Base-by-base conservation (phyloP, 2,113 vertebrate genomes). In the Anguilla rostrata region DNA sequence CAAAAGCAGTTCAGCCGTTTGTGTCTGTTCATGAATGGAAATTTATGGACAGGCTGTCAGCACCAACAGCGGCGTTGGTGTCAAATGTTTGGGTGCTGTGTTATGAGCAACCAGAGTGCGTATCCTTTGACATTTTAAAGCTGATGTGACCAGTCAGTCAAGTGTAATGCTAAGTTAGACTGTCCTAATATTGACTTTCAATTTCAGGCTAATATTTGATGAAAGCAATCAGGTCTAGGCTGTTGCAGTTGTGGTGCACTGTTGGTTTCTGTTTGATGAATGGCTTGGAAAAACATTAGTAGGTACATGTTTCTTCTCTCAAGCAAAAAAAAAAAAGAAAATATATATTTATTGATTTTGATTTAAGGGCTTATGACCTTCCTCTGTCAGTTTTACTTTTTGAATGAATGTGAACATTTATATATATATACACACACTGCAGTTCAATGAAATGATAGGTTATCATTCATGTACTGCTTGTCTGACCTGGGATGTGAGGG, bases 361-460 rank as follows among this genome's bases (percentile, higher is more conserved):
- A 75, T n/a, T 75, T 29, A 75, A 75, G 71, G 71, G 71, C 71
- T 75, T 75, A 75, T 75, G 71, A 29, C 71, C 26, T 75, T 75
- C 26, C n/a, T 75, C 26, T 83, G 15, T 84, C 53, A 16, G 81
- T 46, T 78, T 87, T 71, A 20, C 80, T 83, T 87, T 66, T 78
- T n/a, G 49, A 39, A 56, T 88, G 85, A 78, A 53, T 87, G 85
- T 90, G 78, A 84, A 83, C 9, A 15, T 88, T 88, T 89, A 15
- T 86, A 66, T 84, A 82, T 88, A 87, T 89, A 15, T 86, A 66
- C 82, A 82, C 84, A 88, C 26, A 89, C 83, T 90, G 87, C 90
- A 90, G 90, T 89, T 91, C 91, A 93, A 89, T 92, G 92, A 92
- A 92, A 91, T 78, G 39, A 78, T 83, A 87, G 86, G 87, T 87